Evolutionary conservation across 1,140 invertebrate species (phyloP), one percentile per base, ranked within the genome.

Genomic region (Episyrphus balteatus): DNA sequence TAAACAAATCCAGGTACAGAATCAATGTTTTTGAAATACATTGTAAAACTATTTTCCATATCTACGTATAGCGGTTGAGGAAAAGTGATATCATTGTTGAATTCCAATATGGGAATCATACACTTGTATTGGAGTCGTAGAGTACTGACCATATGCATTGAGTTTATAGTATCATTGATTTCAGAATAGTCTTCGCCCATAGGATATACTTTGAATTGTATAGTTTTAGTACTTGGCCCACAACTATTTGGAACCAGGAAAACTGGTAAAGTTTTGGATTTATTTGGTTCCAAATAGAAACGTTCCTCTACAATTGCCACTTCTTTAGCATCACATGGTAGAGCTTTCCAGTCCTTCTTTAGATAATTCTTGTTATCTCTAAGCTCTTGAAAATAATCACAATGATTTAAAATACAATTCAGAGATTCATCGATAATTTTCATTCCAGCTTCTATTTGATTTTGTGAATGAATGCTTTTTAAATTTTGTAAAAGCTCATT

Each of bases 311-410:
- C 59, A 21, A 55, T 59, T 31, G 59, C 61, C 0, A 66, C 34
- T 30, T 66, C 62, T 0, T 43, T 45, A 0, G 62, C 62, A 50
- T 65, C 58, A 17, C 54, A 59, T 1, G 62, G 55, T 37, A 66
- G n/a, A 3, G 47, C 40, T 36, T 65, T 62, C 62, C 62, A 66
- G 51, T 66, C 62, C 58, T 65, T 58, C 19, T 62, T 58, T 3
- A 53, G 51, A 44, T 59, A 66, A 36, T 60, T 56, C 17, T 53
- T 55, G 48, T 62, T 59, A 47, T 56, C 54, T n/a, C 46, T 49
- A 9, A 66, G 53, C 6, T 51, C 41, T 18, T 44, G 51, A 41
- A 66, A 66, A 30, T 66, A 66, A 17, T 56, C 21, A 26, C 21
- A 26, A 5, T 52, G 3, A 49, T 54, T 13, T 53, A 66, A 17